phyloP scores from a whole-genome alignment of 1,140 invertebrate species.

The Drosophila baimaii region DNA sequence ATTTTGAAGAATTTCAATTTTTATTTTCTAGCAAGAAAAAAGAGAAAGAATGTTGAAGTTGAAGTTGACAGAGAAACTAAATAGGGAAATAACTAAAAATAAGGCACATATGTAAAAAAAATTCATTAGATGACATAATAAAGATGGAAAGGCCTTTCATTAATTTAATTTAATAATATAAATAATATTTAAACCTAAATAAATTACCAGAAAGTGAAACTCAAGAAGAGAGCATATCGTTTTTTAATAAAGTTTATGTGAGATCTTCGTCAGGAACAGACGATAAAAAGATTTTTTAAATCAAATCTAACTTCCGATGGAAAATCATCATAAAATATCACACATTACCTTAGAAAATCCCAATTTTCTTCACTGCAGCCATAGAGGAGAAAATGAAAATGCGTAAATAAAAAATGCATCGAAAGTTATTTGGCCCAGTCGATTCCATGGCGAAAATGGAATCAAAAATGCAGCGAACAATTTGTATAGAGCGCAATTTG shows the following conservation, averaged over 20 bases:
- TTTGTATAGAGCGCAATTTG: constrained; percentile 73
- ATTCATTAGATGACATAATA: too few species aligned
- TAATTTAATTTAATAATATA: too few species aligned
- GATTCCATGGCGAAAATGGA: constrained; percentile 61
- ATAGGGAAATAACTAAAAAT: too few species aligned
- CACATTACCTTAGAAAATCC: neutral
- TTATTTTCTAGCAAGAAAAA: neutral
- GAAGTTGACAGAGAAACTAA: neutral
- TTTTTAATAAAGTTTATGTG: neutral
- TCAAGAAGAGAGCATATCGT: too few species aligned
- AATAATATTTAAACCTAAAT: too few species aligned
- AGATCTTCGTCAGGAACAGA: neutral
- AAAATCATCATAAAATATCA: neutral
- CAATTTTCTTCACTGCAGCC: constrained; percentile 5
- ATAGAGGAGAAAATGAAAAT: constrained; percentile 40
- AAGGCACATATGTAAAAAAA: too few species aligned
- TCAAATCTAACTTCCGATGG: too few species aligned
- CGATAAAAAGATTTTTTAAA: too few species aligned
- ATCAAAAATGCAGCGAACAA: constrained; percentile 78
- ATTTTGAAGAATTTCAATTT: neutral
- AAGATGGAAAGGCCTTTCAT: too few species aligned
- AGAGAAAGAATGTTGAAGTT: neutral
- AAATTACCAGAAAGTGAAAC: too few species aligned
- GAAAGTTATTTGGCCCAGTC: constrained; percentile 73
- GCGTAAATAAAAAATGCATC: constrained; percentile 62